Percentiles rank a stretch among this genome's conserved stretches.
These are phyloP conservation scores for Hydrozoanthus gracilis DNA, from an alignment of 92 coral and sea anemone genomes.

Conservation along the genomic window DNA sequence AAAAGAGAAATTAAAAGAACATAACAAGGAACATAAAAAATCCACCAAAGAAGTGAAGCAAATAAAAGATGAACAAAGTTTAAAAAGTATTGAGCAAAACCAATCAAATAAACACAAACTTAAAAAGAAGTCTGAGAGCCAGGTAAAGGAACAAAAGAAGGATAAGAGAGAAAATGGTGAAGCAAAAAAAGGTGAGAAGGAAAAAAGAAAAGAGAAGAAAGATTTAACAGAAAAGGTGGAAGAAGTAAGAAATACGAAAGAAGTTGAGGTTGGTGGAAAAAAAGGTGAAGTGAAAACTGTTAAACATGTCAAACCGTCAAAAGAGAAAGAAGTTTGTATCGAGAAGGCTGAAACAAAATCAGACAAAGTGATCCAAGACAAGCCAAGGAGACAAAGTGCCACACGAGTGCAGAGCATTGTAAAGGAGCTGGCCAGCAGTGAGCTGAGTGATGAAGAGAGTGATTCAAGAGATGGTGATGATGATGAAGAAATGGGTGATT, in stretches of 20 bases:
- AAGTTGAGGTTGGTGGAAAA: background rate
- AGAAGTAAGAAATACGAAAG: background rate
- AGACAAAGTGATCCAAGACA: background rate
- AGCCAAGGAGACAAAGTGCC: slow-evolving; percentile 26
- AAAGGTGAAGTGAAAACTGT: background rate
- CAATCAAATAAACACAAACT: background rate
- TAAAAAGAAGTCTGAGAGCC: slow-evolving; percentile 42
- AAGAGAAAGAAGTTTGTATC: background rate
- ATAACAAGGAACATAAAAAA: background rate
- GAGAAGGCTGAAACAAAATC: slow-evolving; percentile 1
- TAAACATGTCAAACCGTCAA: background rate
- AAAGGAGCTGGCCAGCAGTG: slow-evolving; percentile 26
- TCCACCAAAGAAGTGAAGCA: slow-evolving; percentile 14
- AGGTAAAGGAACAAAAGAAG: slow-evolving; percentile 15
- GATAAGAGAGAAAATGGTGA: slow-evolving; percentile 12
- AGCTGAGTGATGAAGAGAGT: slow-evolving; percentile 1
- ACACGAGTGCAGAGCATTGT: slow-evolving; percentile 25
- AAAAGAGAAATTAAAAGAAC: background rate
- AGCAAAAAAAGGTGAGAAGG: slow-evolving; percentile 43
- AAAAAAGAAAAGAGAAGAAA: slow-evolving; percentile 9
- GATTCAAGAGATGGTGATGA: slow-evolving; percentile 53
- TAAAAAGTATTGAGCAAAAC: background rate
- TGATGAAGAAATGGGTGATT: slow-evolving; percentile 73
- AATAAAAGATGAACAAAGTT: background rate
- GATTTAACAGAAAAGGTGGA: background rate